Evolutionary conservation across 2,888 invertebrate species (phyloP).

Genomic region (Acanthosepion pharaonis): DNA sequence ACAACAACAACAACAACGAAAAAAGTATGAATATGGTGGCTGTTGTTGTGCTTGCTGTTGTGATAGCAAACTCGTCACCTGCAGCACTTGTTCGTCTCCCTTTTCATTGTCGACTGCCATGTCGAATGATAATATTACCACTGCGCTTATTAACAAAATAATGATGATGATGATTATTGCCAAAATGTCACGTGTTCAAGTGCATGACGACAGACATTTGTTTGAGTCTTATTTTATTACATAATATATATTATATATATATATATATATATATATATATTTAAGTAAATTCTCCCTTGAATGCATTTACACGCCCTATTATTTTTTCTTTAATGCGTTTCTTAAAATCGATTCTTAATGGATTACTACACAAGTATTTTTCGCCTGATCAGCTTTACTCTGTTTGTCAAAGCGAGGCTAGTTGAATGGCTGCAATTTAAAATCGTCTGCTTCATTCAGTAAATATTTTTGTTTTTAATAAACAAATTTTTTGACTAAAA

Average conservation of each 20-base stretch:
- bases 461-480: not conserved
- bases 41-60: not conserved
- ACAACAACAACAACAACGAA: too few species aligned
- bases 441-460: constrained; percentile 45
- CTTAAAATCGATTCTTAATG: not conserved
- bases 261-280: not conserved
- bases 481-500: not conserved
- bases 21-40: too few species aligned
- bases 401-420: not conserved
- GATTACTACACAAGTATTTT: not conserved
- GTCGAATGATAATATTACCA: not conserved
- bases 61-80: not conserved
- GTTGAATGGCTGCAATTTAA: not conserved
- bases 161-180: not conserved
- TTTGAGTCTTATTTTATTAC: not conserved
- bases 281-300: not conserved
- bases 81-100: not conserved
- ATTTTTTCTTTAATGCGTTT: not conserved
- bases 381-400: not conserved
- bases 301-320: not conserved
- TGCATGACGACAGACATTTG: not conserved
- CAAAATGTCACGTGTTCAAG: constrained; percentile 35
- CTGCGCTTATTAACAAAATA: not conserved
- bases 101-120: not conserved
- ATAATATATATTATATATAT: too few species aligned